A percentile compares a stretch with the other conserved stretches of the same genome.
These are phyloP conservation scores for Remorina albescens DNA, from an alignment of 2,797 vertebrate genomes.

Conservation along the genomic window DNA sequence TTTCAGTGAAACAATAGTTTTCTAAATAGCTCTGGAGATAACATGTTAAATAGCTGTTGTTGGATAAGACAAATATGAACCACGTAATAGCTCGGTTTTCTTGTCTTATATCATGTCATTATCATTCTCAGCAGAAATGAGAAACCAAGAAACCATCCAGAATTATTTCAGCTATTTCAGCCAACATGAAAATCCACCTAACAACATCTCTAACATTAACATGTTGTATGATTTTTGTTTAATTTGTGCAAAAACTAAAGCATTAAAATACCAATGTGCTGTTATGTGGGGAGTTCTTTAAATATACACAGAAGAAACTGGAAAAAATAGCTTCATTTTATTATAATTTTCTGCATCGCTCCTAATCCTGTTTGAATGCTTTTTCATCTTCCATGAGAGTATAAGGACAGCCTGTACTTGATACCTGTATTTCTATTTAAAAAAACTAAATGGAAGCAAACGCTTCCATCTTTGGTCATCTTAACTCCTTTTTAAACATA, in stretches of 20 bases:
- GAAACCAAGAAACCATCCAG: slow-evolving; percentile 5
- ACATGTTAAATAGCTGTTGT: slow-evolving; percentile 5
- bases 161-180: slow-evolving; percentile 9
- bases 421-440: not conserved
- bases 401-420: not conserved
- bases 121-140: slow-evolving; percentile 6
- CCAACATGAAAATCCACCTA: not conserved
- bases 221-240: not conserved
- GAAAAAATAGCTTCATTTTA: too few species aligned
- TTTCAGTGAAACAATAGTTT: slow-evolving; percentile 29
- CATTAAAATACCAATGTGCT: not conserved
- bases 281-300: not conserved
- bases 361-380: too few species aligned
- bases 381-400: not conserved
- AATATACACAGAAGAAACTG: not conserved
- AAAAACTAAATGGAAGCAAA: too few species aligned
- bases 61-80: slow-evolving; percentile 13
- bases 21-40: not conserved
- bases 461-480: too few species aligned
- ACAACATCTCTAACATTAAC: not conserved
- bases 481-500: not conserved
- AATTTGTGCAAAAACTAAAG: not conserved
- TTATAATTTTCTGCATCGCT: too few species aligned
- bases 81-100: slow-evolving; percentile 20
- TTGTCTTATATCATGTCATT: not conserved